Percentiles rank a stretch among this genome's conserved stretches.
These are phyloP conservation scores for Alces alces DNA, from an alignment of 2,113 vertebrate genomes.

Conservation along the genomic window DNA sequence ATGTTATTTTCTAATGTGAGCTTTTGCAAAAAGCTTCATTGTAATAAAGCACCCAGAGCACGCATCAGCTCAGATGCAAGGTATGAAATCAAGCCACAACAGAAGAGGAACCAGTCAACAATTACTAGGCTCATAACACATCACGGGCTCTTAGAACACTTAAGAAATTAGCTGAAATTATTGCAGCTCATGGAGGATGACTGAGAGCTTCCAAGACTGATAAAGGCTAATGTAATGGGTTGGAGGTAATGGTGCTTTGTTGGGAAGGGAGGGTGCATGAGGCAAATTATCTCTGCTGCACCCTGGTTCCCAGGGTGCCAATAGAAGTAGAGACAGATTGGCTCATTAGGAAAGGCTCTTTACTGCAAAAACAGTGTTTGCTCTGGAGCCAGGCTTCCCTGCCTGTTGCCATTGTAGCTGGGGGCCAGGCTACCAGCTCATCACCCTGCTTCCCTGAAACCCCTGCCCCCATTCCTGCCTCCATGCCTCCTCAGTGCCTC, in stretches of 20 bases:
- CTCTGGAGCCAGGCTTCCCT: constrained; percentile 34
- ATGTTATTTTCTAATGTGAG: constrained; percentile 70
- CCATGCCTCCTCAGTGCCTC: not conserved
- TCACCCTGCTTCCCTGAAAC: not conserved
- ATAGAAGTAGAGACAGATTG: constrained; percentile 72
- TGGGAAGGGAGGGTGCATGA: not conserved
- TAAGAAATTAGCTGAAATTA: constrained; percentile 77
- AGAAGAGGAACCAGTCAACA: constrained; percentile 71
- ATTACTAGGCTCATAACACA: constrained; percentile 75
- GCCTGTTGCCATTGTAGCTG: constrained; percentile 33
- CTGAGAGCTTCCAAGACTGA: constrained; percentile 68
- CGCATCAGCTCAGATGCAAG: constrained; percentile 47
- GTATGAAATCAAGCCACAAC: constrained; percentile 72
- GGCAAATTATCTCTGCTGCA: constrained; percentile 69
- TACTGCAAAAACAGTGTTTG: constrained; percentile 51
- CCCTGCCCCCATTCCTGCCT: not conserved
- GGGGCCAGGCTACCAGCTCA: not conserved
- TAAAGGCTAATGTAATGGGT: constrained; percentile 68
- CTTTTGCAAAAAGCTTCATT: constrained; percentile 62
- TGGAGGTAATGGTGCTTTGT: constrained; percentile 73
- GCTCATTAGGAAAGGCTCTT: constrained; percentile 73
- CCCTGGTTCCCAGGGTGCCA: constrained; percentile 73
- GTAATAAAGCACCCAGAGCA: constrained; percentile 68
- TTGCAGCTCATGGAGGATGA: constrained; percentile 69
- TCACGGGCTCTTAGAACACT: constrained; percentile 73